Evolutionary conservation across 2,797 vertebrate genomes (phyloP).

Genomic region (Epinephelus coioides): DNA sequence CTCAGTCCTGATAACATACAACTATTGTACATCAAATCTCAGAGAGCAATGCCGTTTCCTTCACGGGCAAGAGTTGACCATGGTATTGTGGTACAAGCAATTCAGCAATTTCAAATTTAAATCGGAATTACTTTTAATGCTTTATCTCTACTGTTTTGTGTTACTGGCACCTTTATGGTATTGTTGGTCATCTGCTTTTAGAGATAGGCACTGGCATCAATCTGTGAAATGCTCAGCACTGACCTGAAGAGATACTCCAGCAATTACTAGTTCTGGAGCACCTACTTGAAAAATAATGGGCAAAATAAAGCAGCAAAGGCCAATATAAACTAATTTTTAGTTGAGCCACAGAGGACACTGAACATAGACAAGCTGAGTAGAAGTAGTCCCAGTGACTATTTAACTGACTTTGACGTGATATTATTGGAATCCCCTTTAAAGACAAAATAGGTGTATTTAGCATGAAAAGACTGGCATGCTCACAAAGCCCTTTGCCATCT

Average conservation of each 20-base stretch:
- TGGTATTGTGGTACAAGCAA: neutral
- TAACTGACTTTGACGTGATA: neutral
- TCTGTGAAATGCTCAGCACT: neutral
- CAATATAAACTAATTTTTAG: neutral
- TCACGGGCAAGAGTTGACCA: neutral
- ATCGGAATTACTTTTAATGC: neutral
- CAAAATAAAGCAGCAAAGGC: neutral
- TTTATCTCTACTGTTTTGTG: neutral
- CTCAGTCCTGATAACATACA: neutral
- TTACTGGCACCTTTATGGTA: too few relatives aligned
- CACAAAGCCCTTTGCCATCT: neutral
- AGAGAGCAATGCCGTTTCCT: neutral
- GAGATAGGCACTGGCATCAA: neutral
- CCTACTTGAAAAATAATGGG: too few relatives aligned
- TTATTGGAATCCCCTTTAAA: neutral
- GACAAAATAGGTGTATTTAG: neutral
- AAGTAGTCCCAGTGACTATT: neutral
- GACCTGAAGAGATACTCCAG: neutral
- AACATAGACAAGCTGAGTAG: neutral
- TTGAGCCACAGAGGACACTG: neutral
- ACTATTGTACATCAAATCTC: constrained; percentile 4
- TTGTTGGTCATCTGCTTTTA: neutral
- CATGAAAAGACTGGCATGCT: neutral
- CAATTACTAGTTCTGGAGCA: too few relatives aligned
- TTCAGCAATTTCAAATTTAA: neutral